phyloP scores from a whole-genome alignment of 2,797 vertebrate genomes.

The Hippopotamyrus pictus region DNA sequence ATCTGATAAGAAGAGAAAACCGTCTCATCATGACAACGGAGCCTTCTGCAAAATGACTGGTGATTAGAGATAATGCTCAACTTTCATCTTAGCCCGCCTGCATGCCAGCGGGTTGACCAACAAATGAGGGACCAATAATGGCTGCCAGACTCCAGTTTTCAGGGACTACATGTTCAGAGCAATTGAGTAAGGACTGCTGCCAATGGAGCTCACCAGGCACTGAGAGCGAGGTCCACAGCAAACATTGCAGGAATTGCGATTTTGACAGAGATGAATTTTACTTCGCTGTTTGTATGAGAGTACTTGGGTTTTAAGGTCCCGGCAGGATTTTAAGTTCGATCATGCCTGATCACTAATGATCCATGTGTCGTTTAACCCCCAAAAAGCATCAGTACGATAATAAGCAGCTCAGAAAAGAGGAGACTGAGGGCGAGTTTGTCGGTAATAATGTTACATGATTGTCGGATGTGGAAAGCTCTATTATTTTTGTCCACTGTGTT shows the following conservation, averaged over 20 bases:
- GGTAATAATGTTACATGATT: not conserved
- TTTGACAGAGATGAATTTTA: not conserved
- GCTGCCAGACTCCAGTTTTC: not conserved
- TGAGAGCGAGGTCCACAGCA: not conserved
- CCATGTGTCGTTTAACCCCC: not conserved
- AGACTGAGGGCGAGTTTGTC: not conserved
- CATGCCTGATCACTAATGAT: not conserved
- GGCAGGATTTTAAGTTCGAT: not conserved
- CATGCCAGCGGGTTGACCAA: not conserved
- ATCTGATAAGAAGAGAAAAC: not conserved
- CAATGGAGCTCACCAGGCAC: not conserved
- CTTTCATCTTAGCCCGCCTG: not conserved
- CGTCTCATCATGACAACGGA: not conserved
- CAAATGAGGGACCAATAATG: not conserved
- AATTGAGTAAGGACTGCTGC: not conserved
- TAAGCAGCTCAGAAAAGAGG: not conserved
- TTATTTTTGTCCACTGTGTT: not conserved
- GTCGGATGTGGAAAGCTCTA: not conserved
- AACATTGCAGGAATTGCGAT: not conserved
- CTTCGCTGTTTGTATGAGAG: not conserved
- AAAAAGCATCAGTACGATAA: not conserved
- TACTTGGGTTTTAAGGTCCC: not conserved
- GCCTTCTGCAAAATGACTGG: not conserved
- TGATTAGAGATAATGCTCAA: not conserved
- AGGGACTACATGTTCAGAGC: not conserved